Base-by-base conservation (phyloP, 2,113 vertebrate genomes). In the Riparia riparia region DNA sequence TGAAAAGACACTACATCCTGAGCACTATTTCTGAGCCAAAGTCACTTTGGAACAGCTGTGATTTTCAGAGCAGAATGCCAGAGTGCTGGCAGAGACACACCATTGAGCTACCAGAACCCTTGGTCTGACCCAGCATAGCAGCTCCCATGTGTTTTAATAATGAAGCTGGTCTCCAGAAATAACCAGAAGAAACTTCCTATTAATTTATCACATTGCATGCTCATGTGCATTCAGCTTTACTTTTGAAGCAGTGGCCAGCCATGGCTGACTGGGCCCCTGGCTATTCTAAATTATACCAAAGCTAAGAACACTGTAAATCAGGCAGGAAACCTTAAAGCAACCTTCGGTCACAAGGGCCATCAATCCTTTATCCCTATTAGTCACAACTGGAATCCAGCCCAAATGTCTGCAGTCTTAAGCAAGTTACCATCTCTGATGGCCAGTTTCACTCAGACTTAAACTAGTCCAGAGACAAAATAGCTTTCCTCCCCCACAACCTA, bases 221-320 rank as follows among this genome's bases (percentile, higher is more conserved):
- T 87, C 64, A 56, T 20, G 28, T 39, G 26, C 15, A 70, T 47
- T 13, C 31, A 82, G 74, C 32, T 80, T 76, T 63, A 73, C 61
- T 89, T 71, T 70, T 70, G 32, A 85, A 63, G 56, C 47, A 56
- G 53, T 19, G 56, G 51, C 17, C 70, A 94, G 65, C 24, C 8
- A 6, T 21, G 73, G 72, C 24, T 1, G 1, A 71, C 51, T 20
- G 44, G 51, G 9, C 15, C 56, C 34, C 53, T 64, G 42, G 61
- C 50, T 87, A 73, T 34, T 85, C 70, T 84, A 92, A 93, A 95
- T 90, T 78, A 93, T 56, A 82, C 18, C 25, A 80, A 53, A 49
- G 32, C 42, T 81, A 34, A 82, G 68, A 70, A 72, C 29, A 34
- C 25, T 60, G 82, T 66, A 94, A 92, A 78, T 90, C 87, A 90